A percentile compares a stretch with the other conserved stretches of the same genome.
phyloP scores from a whole-genome alignment of 2,888 invertebrate species.

The Clusia tigrina region DNA sequence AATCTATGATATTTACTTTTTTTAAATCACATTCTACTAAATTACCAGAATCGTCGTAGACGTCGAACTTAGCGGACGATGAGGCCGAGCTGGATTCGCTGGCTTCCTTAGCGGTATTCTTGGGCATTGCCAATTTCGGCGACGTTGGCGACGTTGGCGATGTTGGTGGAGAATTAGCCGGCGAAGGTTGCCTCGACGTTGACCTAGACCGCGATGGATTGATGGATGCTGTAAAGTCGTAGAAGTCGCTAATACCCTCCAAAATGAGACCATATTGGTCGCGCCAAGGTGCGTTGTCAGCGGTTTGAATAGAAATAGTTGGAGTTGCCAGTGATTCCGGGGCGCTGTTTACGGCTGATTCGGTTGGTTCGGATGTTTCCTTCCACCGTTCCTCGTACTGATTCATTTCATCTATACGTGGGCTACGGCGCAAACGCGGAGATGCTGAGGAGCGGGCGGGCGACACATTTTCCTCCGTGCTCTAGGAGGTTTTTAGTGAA shows the following conservation, averaged over 20 bases:
- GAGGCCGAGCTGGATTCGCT: conserved; percentile 18
- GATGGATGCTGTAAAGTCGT: conserved; percentile 60
- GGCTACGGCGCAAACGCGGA: conserved; percentile 57
- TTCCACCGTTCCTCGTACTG: conserved; percentile 56
- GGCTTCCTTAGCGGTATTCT: conserved; percentile 43
- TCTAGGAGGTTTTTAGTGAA: conserved; percentile 52
- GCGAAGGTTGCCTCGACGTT: conserved; percentile 49
- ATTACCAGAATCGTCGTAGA: conserved; percentile 49
- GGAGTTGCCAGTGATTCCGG: conserved; percentile 25
- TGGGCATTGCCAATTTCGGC: no score
- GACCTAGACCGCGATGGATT: conserved; percentile 60
- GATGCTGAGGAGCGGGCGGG: conserved; percentile 37
- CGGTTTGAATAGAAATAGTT: conserved; percentile 42
- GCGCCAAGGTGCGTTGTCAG: conserved; percentile 56
- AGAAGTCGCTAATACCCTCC: conserved; percentile 62
- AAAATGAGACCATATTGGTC: conserved; percentile 54
- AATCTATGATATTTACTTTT: conserved; percentile 43
- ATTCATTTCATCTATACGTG: conserved; percentile 58
- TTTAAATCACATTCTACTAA: conserved; percentile 38
- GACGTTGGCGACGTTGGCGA: no score
- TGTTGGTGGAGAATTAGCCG: conserved; percentile 37
- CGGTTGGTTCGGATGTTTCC: conserved; percentile 32
- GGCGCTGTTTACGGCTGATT: conserved; percentile 6
- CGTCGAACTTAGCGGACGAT: conserved; percentile 36
- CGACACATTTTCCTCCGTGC: conserved; percentile 44